A percentile compares a stretch with the other conserved stretches of the same genome.
Evolutionary conservation across 2,888 invertebrate species (phyloP).

Genomic region (Hypselothyrea guttata): DNA sequence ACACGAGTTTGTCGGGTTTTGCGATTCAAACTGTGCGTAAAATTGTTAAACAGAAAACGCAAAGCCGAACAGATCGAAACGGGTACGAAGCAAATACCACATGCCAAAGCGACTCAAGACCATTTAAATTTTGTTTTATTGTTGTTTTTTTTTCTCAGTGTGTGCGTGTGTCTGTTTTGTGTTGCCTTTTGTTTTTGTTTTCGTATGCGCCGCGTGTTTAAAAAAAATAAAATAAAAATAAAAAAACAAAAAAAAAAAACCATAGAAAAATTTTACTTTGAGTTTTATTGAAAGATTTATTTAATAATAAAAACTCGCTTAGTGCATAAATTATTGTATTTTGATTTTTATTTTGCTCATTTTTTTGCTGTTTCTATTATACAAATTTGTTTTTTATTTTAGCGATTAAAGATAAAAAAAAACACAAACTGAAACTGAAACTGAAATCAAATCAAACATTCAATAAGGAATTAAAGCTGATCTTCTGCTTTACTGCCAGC

Average conservation of each 20-base stretch:
- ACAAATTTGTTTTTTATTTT: constrained; percentile 21
- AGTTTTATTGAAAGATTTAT: constrained; percentile 21
- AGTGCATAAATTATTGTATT: constrained; percentile 5
- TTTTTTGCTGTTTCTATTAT: constrained; percentile 18
- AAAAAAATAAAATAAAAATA: constrained; percentile 25
- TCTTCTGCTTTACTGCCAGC: constrained; percentile 48
- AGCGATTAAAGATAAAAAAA: constrained; percentile 9
- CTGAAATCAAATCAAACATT: constrained; percentile 2
- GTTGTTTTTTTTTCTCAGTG: constrained; percentile 2
- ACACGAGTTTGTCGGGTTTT: too few relatives aligned
- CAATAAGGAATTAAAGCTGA: constrained; percentile 45
- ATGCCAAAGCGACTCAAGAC: constrained; percentile 32
- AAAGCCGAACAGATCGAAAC: constrained; percentile 29
- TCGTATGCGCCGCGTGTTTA: constrained; percentile 32
- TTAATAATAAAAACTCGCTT: constrained; percentile 3
- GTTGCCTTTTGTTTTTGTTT: constrained; percentile 18
- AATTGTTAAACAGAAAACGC: constrained; percentile 61
- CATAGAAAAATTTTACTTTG: constrained; percentile 6
- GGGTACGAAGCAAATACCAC: constrained; percentile 37
- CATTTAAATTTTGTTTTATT: constrained; percentile 26
- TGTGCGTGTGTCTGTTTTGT: constrained; percentile 17
- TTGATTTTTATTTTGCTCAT: constrained; percentile 32
- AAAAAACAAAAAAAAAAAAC: too few relatives aligned
- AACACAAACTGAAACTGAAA: not conserved
- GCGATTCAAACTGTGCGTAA: constrained; percentile 67